A percentile compares a stretch with the other conserved stretches of the same genome.
Conservation (phyloP, 2,888 invertebrate genomes). For the Idaea aversata region DNA sequence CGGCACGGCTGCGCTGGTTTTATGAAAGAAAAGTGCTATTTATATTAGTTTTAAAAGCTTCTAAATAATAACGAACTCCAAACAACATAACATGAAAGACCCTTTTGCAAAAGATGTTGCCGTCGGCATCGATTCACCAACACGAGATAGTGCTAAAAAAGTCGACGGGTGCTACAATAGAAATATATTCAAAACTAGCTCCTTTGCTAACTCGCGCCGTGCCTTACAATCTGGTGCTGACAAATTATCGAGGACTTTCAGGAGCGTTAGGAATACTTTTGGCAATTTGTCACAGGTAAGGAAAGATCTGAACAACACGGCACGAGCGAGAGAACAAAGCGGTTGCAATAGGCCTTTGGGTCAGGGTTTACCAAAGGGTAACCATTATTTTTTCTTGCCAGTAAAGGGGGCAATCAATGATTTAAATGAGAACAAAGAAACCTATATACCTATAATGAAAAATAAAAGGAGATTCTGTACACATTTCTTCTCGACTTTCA, state of each 20-base stretch:
- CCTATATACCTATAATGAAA: no score
- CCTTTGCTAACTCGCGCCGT: conserved; percentile 82
- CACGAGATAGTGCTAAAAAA: conserved; percentile 64
- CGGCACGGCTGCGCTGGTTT: background rate
- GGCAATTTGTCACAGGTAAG: conserved; percentile 84
- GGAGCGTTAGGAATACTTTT: conserved; percentile 82
- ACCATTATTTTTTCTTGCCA: background rate
- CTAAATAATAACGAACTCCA: conserved; percentile 20
- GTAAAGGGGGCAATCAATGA: no score
- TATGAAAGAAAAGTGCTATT: background rate
- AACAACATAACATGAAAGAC: conserved; percentile 61
- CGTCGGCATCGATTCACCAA: conserved; percentile 69
- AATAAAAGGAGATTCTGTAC: no score
- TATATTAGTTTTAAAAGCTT: conserved; percentile 25
- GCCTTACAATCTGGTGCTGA: conserved; percentile 84
- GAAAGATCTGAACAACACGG: no score
- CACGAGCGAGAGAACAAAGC: background rate
- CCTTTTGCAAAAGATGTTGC: conserved; percentile 65
- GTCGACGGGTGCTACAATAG: conserved; percentile 71
- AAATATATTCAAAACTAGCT: conserved; percentile 65
- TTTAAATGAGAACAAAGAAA: no score
- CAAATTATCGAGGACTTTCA: conserved; percentile 83
- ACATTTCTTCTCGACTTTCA: no score
- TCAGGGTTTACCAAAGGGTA: no score
- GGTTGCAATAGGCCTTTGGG: background rate